These are phyloP conservation scores for Ploceus nigricollis DNA, from an alignment of 2,113 vertebrate species.

Conservation along the genomic window DNA sequence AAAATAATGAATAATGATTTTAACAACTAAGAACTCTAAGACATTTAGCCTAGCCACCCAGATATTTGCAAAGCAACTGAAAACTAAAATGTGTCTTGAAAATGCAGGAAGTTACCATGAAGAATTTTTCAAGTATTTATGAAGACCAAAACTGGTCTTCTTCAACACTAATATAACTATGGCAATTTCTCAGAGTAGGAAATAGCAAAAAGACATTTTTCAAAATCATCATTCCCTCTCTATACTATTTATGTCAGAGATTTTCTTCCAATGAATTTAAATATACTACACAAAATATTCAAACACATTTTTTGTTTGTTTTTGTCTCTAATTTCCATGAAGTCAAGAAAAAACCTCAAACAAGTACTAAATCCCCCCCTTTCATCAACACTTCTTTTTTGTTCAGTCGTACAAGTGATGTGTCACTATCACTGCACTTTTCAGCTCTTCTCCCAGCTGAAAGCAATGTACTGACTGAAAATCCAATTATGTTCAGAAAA, in stretches of 20 bases:
- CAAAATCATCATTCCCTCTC: not conserved
- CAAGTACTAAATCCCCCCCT: rapidly evolving
- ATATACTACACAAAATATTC: not conserved
- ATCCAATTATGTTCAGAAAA: not conserved
- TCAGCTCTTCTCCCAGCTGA: not conserved
- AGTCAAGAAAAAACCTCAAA: not conserved
- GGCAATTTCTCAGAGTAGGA: not conserved
- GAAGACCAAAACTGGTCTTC: not conserved
- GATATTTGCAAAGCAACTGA: not conserved
- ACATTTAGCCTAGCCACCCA: not conserved
- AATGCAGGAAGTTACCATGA: not conserved
- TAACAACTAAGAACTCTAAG: not conserved
- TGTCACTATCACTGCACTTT: not conserved
- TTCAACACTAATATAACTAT: not conserved
- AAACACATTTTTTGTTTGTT: rapidly evolving
- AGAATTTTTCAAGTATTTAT: not conserved
- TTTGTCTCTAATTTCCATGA: not conserved
- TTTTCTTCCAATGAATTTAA: not conserved
- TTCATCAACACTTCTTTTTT: not conserved
- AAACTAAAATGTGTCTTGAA: not conserved
- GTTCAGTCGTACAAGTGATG: not conserved
- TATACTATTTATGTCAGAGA: not conserved
- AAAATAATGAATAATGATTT: not conserved
- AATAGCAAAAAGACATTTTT: not conserved
- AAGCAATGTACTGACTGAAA: not conserved